phyloP scores from a whole-genome alignment of 2,113 vertebrate genomes.

The Thunnus maccoyii region DNA sequence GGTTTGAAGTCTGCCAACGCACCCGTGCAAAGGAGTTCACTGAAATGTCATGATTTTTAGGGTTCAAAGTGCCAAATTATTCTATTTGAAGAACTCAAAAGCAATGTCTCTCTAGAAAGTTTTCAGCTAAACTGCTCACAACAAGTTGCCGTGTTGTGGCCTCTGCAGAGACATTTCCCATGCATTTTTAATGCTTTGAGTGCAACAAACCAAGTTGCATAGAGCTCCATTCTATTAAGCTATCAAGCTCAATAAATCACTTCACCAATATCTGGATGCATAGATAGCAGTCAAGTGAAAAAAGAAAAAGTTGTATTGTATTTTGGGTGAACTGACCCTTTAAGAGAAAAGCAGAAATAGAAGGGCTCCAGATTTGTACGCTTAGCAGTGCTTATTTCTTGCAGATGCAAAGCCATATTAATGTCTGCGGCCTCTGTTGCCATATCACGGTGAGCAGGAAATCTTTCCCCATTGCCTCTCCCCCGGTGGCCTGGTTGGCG shows the following conservation, averaged over 20 bases:
- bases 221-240: neutral
- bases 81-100: neutral
- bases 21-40: no score
- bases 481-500: conserved; percentile 58
- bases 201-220: neutral
- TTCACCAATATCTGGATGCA: neutral
- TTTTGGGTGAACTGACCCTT: conserved; percentile 36
- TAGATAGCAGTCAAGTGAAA: neutral
- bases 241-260: neutral
- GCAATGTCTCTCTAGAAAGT: neutral
- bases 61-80: neutral
- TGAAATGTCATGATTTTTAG: no score
- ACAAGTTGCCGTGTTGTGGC: no score
- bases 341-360: conserved; percentile 2
- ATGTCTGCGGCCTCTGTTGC: conserved; percentile 62
- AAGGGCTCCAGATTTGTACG: conserved; percentile 25
- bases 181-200: neutral
- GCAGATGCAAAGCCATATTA: conserved; percentile 69
- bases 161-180: neutral
- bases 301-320: neutral
- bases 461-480: conserved; percentile 76
- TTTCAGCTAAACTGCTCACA: neutral
- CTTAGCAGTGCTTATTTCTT: conserved; percentile 43
- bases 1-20: no score
- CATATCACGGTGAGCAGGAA: conserved; percentile 79